Base-by-base conservation (phyloP, 2,797 vertebrate genomes). In the Sebastes cheni region DNA sequence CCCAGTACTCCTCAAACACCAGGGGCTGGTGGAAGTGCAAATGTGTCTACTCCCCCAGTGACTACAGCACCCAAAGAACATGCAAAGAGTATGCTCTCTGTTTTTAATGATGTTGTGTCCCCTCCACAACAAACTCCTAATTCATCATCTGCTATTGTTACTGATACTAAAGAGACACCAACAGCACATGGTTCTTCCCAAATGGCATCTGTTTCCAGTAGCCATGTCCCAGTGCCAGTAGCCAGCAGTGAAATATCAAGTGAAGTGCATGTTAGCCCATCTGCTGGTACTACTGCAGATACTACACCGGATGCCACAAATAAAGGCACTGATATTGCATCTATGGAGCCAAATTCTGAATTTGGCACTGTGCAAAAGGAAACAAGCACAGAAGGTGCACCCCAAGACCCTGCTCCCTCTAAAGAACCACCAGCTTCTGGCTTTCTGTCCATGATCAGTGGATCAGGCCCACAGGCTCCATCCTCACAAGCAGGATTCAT, bases 1-100 rank as follows among this genome's bases (percentile, higher is more conserved):
- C 82, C 93, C 9, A 88, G 59, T 87, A 52, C 76, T 50, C 50
- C 91, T 64, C 86, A 92, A 80, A 77, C 93, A 78, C 67, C 86
- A 81, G 70, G 69, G 73, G 13, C 83, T 61, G 59, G 64, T 78
- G 81, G 23, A 69, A 69, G 27, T 60, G 10, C 65, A 77, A 88
- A 67, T 73, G 13, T 52, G 5, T 72, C 89, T 62, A 39, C 71
- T 25, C 34, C 60, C 11, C 20, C 82, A 62, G 82, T 46, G 14
- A 68, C 76, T 69, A 8, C 67, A 34, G 34, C 76, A 78, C 29
- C 83, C 16, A 91, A 87, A 83, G 87, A 90, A 74, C 62, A 79
- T 27, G 14, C 29, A 22, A 91, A 86, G 30, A 82, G 29, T 79
- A 30, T 75, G 50, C 16, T 25, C 5, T 76, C 92, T 70, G 32